These are phyloP conservation scores for Calypte anna DNA, from an alignment of 2,113 vertebrate species.

Conservation along the genomic window DNA sequence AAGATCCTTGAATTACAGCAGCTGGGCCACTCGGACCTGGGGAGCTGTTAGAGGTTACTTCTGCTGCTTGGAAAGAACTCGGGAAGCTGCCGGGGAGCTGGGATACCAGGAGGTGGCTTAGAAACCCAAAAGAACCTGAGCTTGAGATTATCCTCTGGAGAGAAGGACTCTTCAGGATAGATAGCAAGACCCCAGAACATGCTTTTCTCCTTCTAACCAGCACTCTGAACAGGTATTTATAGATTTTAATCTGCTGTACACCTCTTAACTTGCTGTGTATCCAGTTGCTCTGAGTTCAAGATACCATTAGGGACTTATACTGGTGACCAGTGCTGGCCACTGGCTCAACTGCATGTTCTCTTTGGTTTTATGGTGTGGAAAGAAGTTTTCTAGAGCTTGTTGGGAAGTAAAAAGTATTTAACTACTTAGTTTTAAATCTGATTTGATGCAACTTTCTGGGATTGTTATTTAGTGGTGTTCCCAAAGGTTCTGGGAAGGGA, in stretches of 20 bases:
- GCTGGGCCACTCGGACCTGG: not conserved
- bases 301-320: not conserved
- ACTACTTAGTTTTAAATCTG: not conserved
- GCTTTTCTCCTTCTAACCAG: not conserved
- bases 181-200: not conserved
- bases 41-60: not conserved
- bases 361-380: not conserved
- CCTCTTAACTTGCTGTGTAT: not conserved
- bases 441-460: not conserved
- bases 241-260: not conserved
- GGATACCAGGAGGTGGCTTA: not conserved
- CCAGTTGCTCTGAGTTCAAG: not conserved
- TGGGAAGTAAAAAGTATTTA: not conserved
- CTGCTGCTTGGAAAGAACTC: not conserved
- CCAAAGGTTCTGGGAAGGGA: not conserved
- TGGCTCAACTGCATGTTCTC: fast-evolving
- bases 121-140: not conserved
- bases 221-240: constrained; percentile 52
- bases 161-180: not conserved
- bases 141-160: not conserved
- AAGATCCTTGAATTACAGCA: not conserved
- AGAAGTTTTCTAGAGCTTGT: not conserved
- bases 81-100: not conserved
- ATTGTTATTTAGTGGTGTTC: not conserved
- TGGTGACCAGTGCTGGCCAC: fast-evolving